Conservation (phyloP, 2,113 vertebrate species). For the Meles meles region DNA sequence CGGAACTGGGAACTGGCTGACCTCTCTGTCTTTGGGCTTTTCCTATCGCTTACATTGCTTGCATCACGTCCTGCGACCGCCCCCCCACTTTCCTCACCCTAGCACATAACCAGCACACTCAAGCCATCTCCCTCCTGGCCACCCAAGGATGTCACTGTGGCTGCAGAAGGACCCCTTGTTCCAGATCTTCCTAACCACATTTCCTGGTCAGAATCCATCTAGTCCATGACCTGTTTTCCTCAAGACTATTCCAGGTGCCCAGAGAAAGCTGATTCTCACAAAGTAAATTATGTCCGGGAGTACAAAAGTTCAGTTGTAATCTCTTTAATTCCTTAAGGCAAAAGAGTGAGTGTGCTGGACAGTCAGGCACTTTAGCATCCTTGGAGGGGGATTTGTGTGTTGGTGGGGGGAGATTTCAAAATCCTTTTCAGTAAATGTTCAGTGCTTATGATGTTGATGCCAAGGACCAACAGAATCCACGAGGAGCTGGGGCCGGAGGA, state of each 20-base stretch:
- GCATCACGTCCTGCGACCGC: neutral
- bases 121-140: neutral
- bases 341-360: neutral
- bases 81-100: rapidly evolving
- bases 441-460: neutral
- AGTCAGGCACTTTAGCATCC: neutral
- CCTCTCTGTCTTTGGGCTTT: neutral
- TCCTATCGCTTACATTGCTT: neutral
- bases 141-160: neutral
- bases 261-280: neutral
- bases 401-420: neutral
- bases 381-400: neutral
- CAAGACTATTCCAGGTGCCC: neutral
- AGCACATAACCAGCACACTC: neutral
- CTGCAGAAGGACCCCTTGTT: neutral
- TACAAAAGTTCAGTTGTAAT: neutral
- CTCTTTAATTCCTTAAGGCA: neutral
- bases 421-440: neutral
- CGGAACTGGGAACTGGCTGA: neutral
- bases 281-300: neutral
- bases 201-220: neutral
- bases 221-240: neutral
- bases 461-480: neutral
- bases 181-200: neutral
- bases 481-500: no score